Conservation (phyloP, 2,888 invertebrate species). For the Cetonia aurata region DNA sequence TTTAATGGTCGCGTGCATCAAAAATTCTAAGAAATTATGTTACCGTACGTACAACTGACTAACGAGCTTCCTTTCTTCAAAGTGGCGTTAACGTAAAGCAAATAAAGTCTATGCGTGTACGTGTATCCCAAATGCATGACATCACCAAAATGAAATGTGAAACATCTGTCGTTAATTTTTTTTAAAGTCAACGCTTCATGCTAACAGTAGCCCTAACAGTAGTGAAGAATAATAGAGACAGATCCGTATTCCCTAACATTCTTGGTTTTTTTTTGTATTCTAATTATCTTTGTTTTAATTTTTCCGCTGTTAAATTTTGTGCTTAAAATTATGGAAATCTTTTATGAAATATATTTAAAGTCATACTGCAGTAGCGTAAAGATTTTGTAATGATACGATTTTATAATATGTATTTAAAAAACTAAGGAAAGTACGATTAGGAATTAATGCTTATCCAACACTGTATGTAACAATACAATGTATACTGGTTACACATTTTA, state of each 20-base stretch:
- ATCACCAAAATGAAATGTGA: slow-evolving; percentile 32
- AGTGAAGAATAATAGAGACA: slow-evolving; percentile 5
- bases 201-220: neutral
- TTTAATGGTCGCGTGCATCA: neutral
- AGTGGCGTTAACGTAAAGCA: slow-evolving; percentile 8
- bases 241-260: neutral
- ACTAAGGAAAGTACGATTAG: too few species aligned
- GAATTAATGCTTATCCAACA: too few species aligned
- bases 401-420: too few species aligned
- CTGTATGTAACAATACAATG: too few species aligned
- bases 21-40: slow-evolving; percentile 2
- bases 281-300: too few species aligned
- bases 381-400: too few species aligned
- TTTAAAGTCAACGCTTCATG: slow-evolving; percentile 3
- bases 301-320: too few species aligned
- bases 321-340: too few species aligned
- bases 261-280: too few species aligned
- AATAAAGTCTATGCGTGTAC: slow-evolving; percentile 12
- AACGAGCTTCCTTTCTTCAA: slow-evolving; percentile 21
- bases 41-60: neutral
- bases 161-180: slow-evolving; percentile 36
- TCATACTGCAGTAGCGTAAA: too few species aligned
- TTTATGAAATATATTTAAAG: too few species aligned
- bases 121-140: slow-evolving; percentile 21
- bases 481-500: too few species aligned